These are phyloP conservation scores for Herpetotheres cachinnans DNA, from an alignment of 2,113 vertebrate species.

Conservation along the genomic window DNA sequence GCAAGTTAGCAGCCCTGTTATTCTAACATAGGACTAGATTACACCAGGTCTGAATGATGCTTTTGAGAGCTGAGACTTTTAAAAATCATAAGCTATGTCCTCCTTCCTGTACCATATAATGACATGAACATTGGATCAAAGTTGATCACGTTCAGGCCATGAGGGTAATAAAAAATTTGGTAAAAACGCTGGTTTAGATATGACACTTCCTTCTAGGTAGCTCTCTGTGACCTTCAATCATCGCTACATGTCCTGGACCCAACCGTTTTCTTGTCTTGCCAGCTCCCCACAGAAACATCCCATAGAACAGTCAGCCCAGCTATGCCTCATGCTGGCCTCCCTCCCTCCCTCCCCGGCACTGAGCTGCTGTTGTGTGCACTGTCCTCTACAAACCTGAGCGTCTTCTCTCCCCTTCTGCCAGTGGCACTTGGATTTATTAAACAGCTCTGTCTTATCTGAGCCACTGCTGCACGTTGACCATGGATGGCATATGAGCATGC, in stretches of 20 bases:
- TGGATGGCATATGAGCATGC: not conserved
- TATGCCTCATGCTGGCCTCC: accelerated
- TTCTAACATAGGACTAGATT: not conserved
- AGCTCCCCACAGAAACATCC: not conserved
- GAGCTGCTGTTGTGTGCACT: not conserved
- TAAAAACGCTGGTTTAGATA: not conserved
- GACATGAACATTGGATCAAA: not conserved
- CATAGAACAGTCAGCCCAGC: not conserved
- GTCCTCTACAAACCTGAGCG: not conserved
- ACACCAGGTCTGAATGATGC: not conserved
- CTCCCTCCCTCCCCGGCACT: not conserved
- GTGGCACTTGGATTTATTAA: not conserved
- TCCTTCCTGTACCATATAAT: not conserved
- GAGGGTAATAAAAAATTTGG: not conserved
- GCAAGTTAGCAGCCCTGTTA: not conserved
- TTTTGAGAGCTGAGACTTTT: not conserved
- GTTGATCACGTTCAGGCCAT: not conserved
- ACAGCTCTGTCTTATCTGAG: not conserved
- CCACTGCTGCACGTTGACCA: not conserved
- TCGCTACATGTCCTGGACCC: not conserved
- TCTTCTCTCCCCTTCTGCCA: not conserved
- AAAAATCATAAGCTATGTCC: not conserved
- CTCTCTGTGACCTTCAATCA: not conserved
- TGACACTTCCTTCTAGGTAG: not conserved
- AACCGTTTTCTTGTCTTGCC: not conserved